phyloP scores from a whole-genome alignment of 2,888 invertebrate species.

The Andricus curvator region DNA sequence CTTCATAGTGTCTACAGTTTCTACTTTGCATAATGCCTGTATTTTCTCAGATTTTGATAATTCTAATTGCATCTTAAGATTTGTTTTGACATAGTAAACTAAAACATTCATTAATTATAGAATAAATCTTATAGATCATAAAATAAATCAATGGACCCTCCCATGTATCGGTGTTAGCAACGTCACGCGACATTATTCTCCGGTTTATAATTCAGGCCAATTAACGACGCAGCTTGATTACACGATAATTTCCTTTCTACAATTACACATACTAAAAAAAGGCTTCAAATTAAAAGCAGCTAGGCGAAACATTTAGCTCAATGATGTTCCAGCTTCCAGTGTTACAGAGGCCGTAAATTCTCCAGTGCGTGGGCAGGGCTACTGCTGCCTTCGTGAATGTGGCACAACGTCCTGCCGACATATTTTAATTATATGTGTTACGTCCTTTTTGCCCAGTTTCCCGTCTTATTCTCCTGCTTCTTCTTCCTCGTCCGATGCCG shows the following conservation, averaged over 20 bases:
- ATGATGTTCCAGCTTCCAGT: slow-evolving; percentile 19
- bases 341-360: slow-evolving; percentile 52
- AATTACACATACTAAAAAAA: slow-evolving; percentile 10
- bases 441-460: slow-evolving; percentile 20
- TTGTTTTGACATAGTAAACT: background rate
- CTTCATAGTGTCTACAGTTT: slow-evolving; percentile 23
- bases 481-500: slow-evolving; percentile 8
- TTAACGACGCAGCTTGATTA: slow-evolving; percentile 29
- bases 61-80: background rate
- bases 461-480: background rate
- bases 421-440: slow-evolving; percentile 36
- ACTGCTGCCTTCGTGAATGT: slow-evolving; percentile 54
- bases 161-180: background rate
- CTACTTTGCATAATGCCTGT: slow-evolving; percentile 19
- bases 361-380: slow-evolving; percentile 55
- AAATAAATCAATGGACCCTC: background rate
- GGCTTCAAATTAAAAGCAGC: slow-evolving; percentile 2
- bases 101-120: background rate
- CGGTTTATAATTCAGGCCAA: slow-evolving; percentile 9
- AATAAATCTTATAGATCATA: background rate
- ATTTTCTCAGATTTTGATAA: slow-evolving; percentile 11
- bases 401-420: slow-evolving; percentile 51
- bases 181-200: background rate
- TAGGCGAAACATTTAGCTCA: slow-evolving; percentile 21
- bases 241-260: slow-evolving; percentile 23